Evolutionary conservation across 2,797 vertebrate genomes (phyloP).

Genomic region (Intellagama lesueurii): DNA sequence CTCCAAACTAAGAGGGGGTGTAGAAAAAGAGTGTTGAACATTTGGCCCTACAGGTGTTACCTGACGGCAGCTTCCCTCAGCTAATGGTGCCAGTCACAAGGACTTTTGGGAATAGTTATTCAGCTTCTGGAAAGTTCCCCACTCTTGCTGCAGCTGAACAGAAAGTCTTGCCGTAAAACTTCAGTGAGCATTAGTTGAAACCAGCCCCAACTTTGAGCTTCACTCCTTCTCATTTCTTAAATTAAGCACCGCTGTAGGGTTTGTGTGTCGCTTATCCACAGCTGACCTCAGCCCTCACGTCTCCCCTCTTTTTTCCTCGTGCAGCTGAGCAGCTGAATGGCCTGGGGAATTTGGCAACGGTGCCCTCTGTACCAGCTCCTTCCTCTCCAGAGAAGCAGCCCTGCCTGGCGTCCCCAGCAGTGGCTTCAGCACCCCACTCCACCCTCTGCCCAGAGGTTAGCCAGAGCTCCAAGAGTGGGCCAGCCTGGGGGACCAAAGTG

Average conservation of each 20-base stretch:
- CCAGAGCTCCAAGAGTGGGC: slow-evolving; percentile 42
- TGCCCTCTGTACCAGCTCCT: slow-evolving; percentile 25
- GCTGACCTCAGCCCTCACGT: neutral
- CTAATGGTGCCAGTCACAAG: neutral
- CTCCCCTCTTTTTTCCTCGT: neutral
- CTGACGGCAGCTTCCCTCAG: neutral
- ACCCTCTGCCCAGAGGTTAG: neutral
- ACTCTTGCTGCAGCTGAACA: neutral
- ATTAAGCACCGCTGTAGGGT: neutral
- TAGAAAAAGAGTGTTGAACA: neutral
- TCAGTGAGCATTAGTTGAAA: neutral
- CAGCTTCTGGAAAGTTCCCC: too few species aligned
- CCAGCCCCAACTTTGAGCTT: neutral
- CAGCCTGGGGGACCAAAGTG: slow-evolving; percentile 46
- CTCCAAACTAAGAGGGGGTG: neutral
- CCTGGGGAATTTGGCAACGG: slow-evolving; percentile 47
- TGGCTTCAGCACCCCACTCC: slow-evolving; percentile 9
- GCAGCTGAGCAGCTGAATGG: slow-evolving; percentile 72
- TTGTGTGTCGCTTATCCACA: neutral
- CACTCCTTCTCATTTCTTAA: neutral
- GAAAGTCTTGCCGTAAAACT: neutral
- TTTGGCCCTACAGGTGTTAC: neutral
- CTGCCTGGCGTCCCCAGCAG: slow-evolving; percentile 66
- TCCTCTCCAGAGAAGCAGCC: slow-evolving; percentile 73
- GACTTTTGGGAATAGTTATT: neutral